phyloP scores from a whole-genome alignment of 1,140 invertebrate genomes.

The Nylanderia fulva region DNA sequence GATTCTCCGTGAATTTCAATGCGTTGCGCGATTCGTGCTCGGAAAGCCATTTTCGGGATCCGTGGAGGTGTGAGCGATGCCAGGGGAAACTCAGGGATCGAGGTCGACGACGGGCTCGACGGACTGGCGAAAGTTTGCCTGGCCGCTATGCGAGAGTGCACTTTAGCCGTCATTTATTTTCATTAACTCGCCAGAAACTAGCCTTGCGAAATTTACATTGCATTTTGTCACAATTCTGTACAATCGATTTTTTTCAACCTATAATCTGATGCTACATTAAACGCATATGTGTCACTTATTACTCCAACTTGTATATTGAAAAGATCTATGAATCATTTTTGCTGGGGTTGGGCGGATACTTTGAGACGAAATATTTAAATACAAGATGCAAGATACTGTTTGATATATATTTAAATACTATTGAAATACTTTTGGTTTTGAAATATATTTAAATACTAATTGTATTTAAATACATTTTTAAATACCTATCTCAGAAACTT shows the following conservation, averaged over 20 bases:
- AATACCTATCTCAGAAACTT: no score
- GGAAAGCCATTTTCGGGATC: constrained; percentile 78
- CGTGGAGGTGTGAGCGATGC: neutral
- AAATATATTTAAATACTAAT: no score
- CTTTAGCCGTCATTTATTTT: neutral
- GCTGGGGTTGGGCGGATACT: no score
- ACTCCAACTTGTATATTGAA: no score
- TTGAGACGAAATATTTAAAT: no score
- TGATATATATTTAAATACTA: no score
- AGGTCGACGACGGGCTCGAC: constrained; percentile 19
- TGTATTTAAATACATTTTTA: no score
- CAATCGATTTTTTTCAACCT: neutral
- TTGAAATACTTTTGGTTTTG: no score
- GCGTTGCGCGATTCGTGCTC: constrained; percentile 79
- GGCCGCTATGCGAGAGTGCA: neutral
- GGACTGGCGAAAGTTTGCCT: neutral
- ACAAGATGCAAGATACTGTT: no score
- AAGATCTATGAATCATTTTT: no score
- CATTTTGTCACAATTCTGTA: neutral
- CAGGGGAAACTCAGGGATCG: constrained; percentile 8
- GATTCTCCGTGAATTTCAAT: constrained; percentile 85
- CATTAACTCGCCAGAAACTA: neutral
- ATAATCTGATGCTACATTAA: no score
- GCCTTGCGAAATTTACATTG: neutral
- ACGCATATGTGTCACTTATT: no score